Conservation (phyloP, 1,140 invertebrate species). For the Leptopilina boulardi region DNA sequence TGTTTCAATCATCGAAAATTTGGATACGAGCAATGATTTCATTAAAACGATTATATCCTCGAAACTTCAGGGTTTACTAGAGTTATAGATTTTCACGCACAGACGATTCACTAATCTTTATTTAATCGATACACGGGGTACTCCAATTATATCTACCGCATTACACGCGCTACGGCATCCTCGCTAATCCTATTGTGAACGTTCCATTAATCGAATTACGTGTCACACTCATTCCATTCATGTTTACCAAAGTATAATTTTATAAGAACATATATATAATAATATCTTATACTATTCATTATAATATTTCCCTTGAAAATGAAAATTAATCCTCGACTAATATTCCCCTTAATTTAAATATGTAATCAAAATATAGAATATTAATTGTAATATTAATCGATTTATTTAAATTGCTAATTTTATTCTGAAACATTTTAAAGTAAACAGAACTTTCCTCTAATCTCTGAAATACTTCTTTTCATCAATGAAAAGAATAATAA, state of each 20-base stretch:
- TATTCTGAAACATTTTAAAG: too few relatives aligned
- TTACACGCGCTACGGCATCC: constrained; percentile 35
- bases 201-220: constrained; percentile 42
- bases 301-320: too few relatives aligned
- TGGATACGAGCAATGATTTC: background rate
- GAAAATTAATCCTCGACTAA: too few relatives aligned
- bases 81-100: constrained; percentile 20
- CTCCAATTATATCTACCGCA: constrained; percentile 19
- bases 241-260: constrained; percentile 46
- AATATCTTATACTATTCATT: too few relatives aligned
- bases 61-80: background rate
- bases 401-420: too few relatives aligned
- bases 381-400: too few relatives aligned
- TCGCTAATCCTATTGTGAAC: constrained; percentile 43
- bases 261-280: background rate
- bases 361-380: too few relatives aligned
- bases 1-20: background rate
- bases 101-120: constrained; percentile 28
- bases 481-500: too few relatives aligned
- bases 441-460: too few relatives aligned
- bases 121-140: constrained; percentile 12
- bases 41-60: background rate
- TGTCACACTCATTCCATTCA: constrained; percentile 38
- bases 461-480: too few relatives aligned
- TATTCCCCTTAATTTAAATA: too few relatives aligned